Evolutionary conservation across 2,797 vertebrate genomes (phyloP).

Genomic region (Enoplosus armatus): DNA sequence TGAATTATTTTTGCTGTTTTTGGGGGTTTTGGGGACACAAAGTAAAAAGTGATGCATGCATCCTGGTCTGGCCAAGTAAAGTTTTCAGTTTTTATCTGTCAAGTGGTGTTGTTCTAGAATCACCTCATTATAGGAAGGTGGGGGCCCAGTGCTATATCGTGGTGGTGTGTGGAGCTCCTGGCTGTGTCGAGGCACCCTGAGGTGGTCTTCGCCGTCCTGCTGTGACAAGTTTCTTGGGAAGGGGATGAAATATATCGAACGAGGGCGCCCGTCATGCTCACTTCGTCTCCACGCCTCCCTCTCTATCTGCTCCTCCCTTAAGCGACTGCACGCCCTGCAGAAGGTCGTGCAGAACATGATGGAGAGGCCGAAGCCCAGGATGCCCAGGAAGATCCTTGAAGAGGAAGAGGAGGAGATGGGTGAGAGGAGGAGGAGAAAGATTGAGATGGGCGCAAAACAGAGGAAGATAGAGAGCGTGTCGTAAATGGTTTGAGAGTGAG

Average conservation of each 20-base stretch:
- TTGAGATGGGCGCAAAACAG: background rate
- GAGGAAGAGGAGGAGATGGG: background rate
- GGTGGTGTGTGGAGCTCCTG: conserved; percentile 50
- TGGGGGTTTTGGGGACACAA: background rate
- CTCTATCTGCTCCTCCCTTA: conserved; percentile 57
- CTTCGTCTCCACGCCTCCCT: conserved; percentile 42
- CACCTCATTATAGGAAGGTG: conserved; percentile 79
- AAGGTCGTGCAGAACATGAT: conserved; percentile 77
- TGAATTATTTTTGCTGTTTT: background rate
- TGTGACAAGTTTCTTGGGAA: conserved; percentile 51
- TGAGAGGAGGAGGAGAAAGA: background rate
- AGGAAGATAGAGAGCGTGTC: background rate
- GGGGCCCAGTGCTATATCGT: conserved; percentile 61
- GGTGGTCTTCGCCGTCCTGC: conserved; percentile 52
- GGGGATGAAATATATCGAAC: conserved; percentile 76
- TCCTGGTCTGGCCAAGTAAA: background rate
- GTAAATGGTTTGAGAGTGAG: background rate
- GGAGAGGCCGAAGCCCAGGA: conserved; percentile 71
- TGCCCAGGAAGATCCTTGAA: conserved; percentile 73
- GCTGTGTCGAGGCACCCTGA: conserved; percentile 35
- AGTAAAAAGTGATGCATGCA: too few species aligned
- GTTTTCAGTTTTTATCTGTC: background rate
- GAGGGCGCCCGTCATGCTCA: background rate
- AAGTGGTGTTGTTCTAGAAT: background rate
- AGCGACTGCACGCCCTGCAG: conserved; percentile 66